Conservation (phyloP, 2,113 vertebrate species). For the Nanorana parkeri region DNA sequence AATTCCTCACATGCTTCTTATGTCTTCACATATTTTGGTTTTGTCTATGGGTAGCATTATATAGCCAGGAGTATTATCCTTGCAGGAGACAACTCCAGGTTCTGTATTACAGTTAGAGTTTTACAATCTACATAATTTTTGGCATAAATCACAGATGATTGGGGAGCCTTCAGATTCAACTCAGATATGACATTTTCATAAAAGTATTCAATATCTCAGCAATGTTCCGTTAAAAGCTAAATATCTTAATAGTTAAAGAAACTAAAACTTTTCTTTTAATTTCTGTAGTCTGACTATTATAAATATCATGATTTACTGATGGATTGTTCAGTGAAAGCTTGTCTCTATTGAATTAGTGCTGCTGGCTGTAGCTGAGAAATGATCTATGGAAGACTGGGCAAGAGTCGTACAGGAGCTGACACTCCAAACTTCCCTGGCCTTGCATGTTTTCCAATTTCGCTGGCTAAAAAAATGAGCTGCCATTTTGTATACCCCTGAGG, state of each 20-base stretch:
- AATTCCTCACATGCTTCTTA: no score
- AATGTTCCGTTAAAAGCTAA: neutral
- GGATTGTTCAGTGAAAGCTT: conserved; percentile 8
- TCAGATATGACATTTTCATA: neutral
- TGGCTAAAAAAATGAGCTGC: conserved; percentile 40
- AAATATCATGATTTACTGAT: conserved; percentile 2
- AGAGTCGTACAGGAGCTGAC: neutral
- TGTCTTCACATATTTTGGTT: no score
- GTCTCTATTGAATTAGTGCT: neutral
- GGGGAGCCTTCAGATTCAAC: neutral
- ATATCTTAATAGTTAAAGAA: neutral
- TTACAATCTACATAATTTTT: neutral
- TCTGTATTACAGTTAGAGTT: neutral
- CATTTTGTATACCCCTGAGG: conserved; percentile 8
- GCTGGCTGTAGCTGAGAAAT: neutral
- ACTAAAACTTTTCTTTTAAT: neutral
- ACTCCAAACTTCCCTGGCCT: neutral
- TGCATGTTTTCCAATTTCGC: neutral
- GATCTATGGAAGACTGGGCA: neutral
- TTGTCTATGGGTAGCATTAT: no score
- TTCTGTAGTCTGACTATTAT: conserved; percentile 27
- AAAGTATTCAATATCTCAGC: neutral
- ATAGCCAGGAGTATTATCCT: no score
- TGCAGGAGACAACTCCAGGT: neutral
- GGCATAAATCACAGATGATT: neutral